Evolutionary conservation across 1,140 invertebrate species (phyloP).

Genomic region (Galleria mellonella): DNA sequence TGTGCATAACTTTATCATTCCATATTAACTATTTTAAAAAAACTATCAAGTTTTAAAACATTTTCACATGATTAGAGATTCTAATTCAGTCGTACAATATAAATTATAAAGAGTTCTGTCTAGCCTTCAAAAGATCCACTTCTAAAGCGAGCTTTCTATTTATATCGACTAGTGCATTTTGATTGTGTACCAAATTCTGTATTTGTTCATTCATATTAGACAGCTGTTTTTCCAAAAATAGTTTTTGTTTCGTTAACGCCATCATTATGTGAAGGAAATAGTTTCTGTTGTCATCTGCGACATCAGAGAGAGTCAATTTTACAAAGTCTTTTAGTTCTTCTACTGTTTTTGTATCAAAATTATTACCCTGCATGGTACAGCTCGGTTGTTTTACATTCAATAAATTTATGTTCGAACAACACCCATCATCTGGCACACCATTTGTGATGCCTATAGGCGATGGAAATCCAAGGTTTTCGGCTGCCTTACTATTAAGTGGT

Average conservation of each 20-base stretch:
- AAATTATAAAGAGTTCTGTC: slow-evolving; percentile 27
- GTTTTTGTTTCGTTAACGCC: slow-evolving; percentile 63
- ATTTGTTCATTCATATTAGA: slow-evolving; percentile 48
- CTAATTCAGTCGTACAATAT: no score
- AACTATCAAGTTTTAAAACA: no score
- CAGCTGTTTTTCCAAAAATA: slow-evolving; percentile 66
- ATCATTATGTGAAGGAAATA: slow-evolving; percentile 65
- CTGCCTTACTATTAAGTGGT: slow-evolving; percentile 37
- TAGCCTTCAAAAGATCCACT: slow-evolving; percentile 59
- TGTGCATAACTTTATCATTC: no score
- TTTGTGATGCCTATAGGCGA: slow-evolving; percentile 45
- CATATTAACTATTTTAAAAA: no score
- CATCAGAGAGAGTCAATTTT: slow-evolving; percentile 50
- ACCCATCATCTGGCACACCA: slow-evolving; percentile 34
- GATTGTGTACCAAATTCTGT: slow-evolving; percentile 44
- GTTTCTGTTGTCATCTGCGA: slow-evolving; percentile 59
- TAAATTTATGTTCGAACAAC: slow-evolving; percentile 26
- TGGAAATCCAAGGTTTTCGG: slow-evolving; percentile 39
- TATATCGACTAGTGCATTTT: slow-evolving; percentile 56
- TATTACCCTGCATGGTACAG: slow-evolving; percentile 12
- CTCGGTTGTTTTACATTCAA: slow-evolving; percentile 28
- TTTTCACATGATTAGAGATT: no score
- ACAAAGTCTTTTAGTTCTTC: slow-evolving; percentile 70
- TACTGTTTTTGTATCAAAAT: slow-evolving; percentile 32
- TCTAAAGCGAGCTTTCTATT: slow-evolving; percentile 63